Evolutionary conservation across 2,888 invertebrate species (phyloP), one percentile per base, ranked within the genome.

Genomic region (Byasa hedistus): DNA sequence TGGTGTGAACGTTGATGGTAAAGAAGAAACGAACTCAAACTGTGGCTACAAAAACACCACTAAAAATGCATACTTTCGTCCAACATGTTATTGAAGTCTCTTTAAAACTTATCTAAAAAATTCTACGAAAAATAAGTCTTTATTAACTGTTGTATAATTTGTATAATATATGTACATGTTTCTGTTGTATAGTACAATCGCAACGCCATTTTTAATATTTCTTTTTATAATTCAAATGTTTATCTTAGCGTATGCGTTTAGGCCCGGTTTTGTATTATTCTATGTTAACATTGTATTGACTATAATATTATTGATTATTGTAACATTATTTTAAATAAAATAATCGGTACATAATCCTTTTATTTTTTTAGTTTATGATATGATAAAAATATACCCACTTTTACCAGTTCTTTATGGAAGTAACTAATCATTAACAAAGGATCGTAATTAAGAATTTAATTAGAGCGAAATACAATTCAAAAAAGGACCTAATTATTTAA

Each of bases 271-370:
- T 23, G 2, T 54, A 54, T 54, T 54, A 54, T 12, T 15, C 48
- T 48, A 22, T 54, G 52, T 54, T 54, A 39, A 54, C 52, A 54
- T 54, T 54, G 12, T 51, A 59, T 59, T 52, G n/a, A 59, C 48
- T n/a, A n/a, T n/a, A n/a, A n/a, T n/a, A n/a, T n/a, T n/a, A n/a
- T n/a, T 39, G 12, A 39, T 15, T 39, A 39, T 39, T 39, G 12
- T 39, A 39, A 39, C 12, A 39, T 39, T 54, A 54, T 54, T 22
- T 23, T 15, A 36, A 36, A 59, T 22, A 22, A 54, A 54, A 54
- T 22, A 22, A 54, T n/a, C 3, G 23, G 52, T 54, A 54, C 22
- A 54, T 22, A 48, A 48, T 19, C 12, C 48, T n/a, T 19, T 3
- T 12, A n/a, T 19, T 48, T n/a, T 7, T 48, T 48, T 48, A 19